phyloP scores from a whole-genome alignment of 2,888 invertebrate species.

The Plutella xylostella region DNA sequence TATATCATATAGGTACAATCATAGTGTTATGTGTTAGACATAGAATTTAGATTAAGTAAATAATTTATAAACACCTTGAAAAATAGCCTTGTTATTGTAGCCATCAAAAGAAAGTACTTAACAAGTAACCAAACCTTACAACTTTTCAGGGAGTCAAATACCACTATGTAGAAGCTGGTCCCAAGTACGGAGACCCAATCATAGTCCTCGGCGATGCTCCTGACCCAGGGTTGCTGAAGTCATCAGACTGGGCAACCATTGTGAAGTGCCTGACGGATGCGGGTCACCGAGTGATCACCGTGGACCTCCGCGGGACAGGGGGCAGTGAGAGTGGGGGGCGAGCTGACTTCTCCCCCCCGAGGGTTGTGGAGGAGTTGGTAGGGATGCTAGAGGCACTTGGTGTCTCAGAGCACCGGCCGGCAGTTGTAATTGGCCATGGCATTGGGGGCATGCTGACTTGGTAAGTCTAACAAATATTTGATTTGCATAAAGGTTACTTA shows the following conservation, averaged over 20 bases:
- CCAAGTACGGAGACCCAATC: constrained; percentile 39
- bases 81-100: no score
- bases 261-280: constrained; percentile 39
- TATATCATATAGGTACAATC: no score
- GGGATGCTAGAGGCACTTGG: constrained; percentile 44
- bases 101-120: no score
- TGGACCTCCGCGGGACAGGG: constrained; percentile 49
- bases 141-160: constrained; percentile 54
- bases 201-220: constrained; percentile 57
- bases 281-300: constrained; percentile 45
- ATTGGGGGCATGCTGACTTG: constrained; percentile 61
- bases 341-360: constrained; percentile 44
- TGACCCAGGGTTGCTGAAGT: constrained; percentile 43
- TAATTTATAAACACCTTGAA: no score
- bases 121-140: no score
- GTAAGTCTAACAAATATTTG: constrained; percentile 26
- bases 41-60: no score
- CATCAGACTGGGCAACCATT: constrained; percentile 42
- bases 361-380: constrained; percentile 45
- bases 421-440: constrained; percentile 52
- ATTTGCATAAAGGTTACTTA: no score
- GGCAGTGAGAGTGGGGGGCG: constrained; percentile 52
- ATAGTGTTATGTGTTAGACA: no score
- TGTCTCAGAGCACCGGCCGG: constrained; percentile 39
- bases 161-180: constrained; percentile 58